Base-by-base conservation (phyloP, 92 coral and sea anemone species). In the Siderastrea siderea region DNA sequence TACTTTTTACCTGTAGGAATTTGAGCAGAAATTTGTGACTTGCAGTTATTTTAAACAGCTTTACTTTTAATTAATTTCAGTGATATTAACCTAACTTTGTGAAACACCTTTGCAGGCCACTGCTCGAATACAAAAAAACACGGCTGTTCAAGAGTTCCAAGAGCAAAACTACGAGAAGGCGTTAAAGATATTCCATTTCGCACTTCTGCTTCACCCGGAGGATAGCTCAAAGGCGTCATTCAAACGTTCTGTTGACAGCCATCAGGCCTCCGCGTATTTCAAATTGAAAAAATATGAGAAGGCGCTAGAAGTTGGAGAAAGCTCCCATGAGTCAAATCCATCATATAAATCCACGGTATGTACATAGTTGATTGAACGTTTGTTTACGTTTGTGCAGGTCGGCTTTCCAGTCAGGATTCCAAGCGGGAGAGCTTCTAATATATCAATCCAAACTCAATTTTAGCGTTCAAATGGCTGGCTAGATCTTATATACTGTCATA, bases 161-260 rank as follows among this genome's bases (percentile, higher is more conserved):
- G 9, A 15, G 1, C 51, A 55, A 7, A 14, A 71, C 38, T 82
- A 82, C 86, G 57, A 70, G 44, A 9, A 48, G 47, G 13, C 86
- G 10, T 43, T 82, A 7, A 82, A 48, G 44, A 7, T 13, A 15
- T 63, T 74, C 48, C 14, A 48, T 26, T 59, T 84, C 4, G 80
- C 81, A 8, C 74, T 84, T 16, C 13, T 51, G 65, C 44, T 74
- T 9, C 82, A 78, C 17, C 82, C 82, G 1, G 19, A 78, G 3
- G 54, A 57, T 26, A 11, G 16, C 48, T 59, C 82, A 2, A 7
- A 10, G 6, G 45, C 10, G 71, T 3, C 8, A 17, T 64, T 60
- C 70, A 78, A 45, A 64, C 82, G 58, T 12, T 78, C 70, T 1
- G 50, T 78, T 38, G 43, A 60, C 15, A 78, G 82, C 55, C 71